Base-by-base conservation (phyloP, 2,113 vertebrate genomes). In the Psittacula cyanocephala region DNA sequence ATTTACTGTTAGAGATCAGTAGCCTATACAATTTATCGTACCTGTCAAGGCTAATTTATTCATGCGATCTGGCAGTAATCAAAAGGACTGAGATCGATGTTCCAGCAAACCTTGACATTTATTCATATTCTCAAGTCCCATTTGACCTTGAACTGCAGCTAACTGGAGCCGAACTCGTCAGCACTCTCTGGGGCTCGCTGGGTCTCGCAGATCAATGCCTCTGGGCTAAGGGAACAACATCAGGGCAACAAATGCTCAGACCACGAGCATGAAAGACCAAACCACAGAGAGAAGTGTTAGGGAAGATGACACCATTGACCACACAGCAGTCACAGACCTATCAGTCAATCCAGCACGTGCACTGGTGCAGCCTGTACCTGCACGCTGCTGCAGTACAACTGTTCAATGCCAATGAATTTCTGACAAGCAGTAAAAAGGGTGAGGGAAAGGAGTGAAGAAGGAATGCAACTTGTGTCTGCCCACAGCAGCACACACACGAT, bases 21-120 rank as follows among this genome's bases (percentile, higher is more conserved):
- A 62, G 93, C 63, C 95, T 79, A 82, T 84, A 92, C 86, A 93
- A 97, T 98, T 96, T 97, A 97, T 95, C 1, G 52, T 81, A 93
- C 94, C 97, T 93, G 95, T 97, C 96, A 97, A 63, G 90, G 89
- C 85, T 97, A 95, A 97, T 96, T 97, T 97, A 97, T 97, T 96
- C 95, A 93, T 86, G 83, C 14, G 75, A 94, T 95, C 92, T 87
- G 92, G 86, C 94, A 96, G 91, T 95, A 94, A 95, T 97, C 94
- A 96, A 87, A 97, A 86, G 83, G 91, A 71, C 96, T 39, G 88
- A 97, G 93, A 96, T 95, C 89, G 83, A 95, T 94, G 92, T 68
- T 88, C 87, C 81, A 83, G 91, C 89, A 91, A 92, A 89, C 60
- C 68, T 70, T 92, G 96, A 96, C 94, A 89, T 91, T 93, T 92